Evolutionary conservation across 2,797 vertebrate genomes (phyloP), one percentile per base, ranked within the genome.

Genomic region (Pangasius mekongensis): DNA sequence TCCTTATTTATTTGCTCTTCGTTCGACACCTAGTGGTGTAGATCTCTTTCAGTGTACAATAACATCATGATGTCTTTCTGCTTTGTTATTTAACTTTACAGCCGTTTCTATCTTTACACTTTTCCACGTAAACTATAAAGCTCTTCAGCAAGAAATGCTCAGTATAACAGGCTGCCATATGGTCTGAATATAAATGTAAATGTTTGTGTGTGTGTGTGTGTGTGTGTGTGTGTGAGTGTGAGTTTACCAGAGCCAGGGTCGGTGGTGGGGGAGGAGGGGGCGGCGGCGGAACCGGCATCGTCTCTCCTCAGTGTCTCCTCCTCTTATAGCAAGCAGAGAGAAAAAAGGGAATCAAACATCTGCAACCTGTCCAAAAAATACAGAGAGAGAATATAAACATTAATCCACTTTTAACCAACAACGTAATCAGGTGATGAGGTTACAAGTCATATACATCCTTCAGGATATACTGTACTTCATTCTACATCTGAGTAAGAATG

Each of bases 251-350:
- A 87, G 82, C 43, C 49, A 92, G 82, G 49, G 87, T 91, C 56
- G 98, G 98, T 0, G 98, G 95, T 22, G 95, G 95, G 39, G 96
- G 95, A 20, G 94, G 97, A 0, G 98, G 97, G 0, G 88, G 85
- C 0, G 98, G 97, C 0, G 98, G 98, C 36, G 98, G 98, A 77
- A 96, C 97, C 0, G 98, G 98, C 98, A 99, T 99, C 91, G 92
- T 95, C 92, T 76, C 78, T 91, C 92, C 93, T 95, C 71, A 60
- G 91, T 82, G 91, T 92, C 93, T 89, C 86, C 89, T 89, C 87
- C 91, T 94, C 84, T 94, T 60, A 80, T 78, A 88, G 80, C 60
- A 71, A 85, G 47, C 89, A 88, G 67, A 88, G 6, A 66, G 36
- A 88, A 20, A 82, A 33, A 24, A 10, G 24, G 58, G 27, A 73